phyloP scores from a whole-genome alignment of 2,113 vertebrate species.

The Natator depressus region DNA sequence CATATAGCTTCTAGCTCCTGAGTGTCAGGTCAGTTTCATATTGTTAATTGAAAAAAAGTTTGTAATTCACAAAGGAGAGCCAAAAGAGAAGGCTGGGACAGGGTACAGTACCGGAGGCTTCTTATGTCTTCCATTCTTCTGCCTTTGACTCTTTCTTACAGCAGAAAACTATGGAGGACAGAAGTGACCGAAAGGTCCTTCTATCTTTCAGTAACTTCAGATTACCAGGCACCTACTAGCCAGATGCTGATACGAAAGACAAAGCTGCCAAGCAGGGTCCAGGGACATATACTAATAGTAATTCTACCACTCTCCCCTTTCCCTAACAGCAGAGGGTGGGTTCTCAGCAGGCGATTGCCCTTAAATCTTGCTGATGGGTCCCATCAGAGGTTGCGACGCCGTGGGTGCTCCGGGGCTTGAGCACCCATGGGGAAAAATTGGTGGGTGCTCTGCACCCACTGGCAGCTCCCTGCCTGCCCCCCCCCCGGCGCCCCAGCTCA shows the following conservation, averaged over 20 bases:
- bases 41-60: neutral
- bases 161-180: neutral
- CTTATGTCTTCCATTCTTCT: neutral
- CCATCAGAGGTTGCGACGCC: neutral
- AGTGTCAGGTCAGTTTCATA: neutral
- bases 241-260: neutral
- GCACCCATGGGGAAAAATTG: no score
- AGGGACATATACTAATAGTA: neutral
- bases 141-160: no score
- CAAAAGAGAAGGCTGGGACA: fast-evolving
- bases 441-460: no score
- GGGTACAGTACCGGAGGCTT: neutral
- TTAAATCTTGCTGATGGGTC: neutral
- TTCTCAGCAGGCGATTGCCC: neutral
- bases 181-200: neutral
- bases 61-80: neutral
- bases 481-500: no score
- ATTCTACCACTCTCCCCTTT: neutral
- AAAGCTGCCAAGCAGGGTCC: neutral
- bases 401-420: no score
- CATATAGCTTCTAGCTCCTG: neutral
- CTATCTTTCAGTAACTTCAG: neutral
- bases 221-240: neutral
- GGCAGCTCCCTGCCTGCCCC: no score
- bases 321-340: neutral